Base-by-base conservation (phyloP, 2,888 invertebrate species). In the Enoplolaimus lenunculus region DNA sequence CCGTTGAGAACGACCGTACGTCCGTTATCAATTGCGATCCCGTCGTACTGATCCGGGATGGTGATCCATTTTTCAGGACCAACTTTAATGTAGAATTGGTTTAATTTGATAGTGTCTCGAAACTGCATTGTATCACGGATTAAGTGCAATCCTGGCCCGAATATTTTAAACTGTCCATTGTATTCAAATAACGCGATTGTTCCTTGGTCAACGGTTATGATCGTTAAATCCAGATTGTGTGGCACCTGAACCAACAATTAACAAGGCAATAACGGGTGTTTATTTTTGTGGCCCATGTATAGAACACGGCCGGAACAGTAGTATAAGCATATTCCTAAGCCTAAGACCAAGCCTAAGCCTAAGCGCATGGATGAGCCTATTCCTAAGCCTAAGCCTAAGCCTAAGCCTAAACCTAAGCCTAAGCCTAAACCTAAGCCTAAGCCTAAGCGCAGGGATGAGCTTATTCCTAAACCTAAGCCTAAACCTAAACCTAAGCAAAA, bases 41-140 rank as follows among this genome's bases (percentile, higher is more conserved):
- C 67, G 34, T 66, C 67, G 67, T 66, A 66, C 33, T 66, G 67
- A 34, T 66, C 67, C 30, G 67, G 67, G n/a, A 66, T 66, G 3
- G 67, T 66, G 30, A 66, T 34, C 67, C 67, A 66, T 31, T 66
- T 66, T 31, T 66, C 67, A 13, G 67, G 67, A 7, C 67, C 67
- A 13, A 66, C 67, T 31, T 66, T 66, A 13, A 66, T 66, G 31
- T 66, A 66, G 31, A 66, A 66, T 34, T 31, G 31, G n/a, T 66
- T 34, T 34, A 66, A 34, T n/a, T 34, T 31, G 7, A 66, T 66
- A 3, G 34, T 34, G 31, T 31, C 33, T n/a, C 31, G 21, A 34
- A 66, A 66, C 7, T 66, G 67, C 67, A 66, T 66, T 7, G 30
- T 66, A 31, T 66, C 67, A 7, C 67, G 30, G n/a, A 66, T 66